These are phyloP conservation scores for Octopus sinensis DNA, from an alignment of 1,140 invertebrate species.

Conservation along the genomic window DNA sequence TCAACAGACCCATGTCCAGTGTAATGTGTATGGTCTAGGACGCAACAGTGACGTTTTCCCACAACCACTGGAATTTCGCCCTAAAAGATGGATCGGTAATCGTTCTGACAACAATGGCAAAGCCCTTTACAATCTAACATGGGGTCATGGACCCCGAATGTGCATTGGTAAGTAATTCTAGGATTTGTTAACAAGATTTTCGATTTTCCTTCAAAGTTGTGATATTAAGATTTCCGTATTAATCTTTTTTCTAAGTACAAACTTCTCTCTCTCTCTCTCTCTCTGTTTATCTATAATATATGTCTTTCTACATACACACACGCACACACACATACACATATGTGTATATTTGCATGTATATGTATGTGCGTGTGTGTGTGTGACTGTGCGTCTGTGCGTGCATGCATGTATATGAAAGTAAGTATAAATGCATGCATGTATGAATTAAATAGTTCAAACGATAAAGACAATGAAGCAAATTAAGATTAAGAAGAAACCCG, in stretches of 20 bases:
- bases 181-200: neutral
- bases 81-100: conserved; percentile 64
- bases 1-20: conserved; percentile 73
- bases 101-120: conserved; percentile 68
- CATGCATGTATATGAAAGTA: too few relatives aligned
- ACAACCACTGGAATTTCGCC: conserved; percentile 70
- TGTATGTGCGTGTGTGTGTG: too few relatives aligned
- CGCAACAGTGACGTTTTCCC: conserved; percentile 62
- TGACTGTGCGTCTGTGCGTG: too few relatives aligned
- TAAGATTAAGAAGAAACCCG: too few relatives aligned
- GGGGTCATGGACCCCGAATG: conserved; percentile 74
- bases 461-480: too few relatives aligned
- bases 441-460: too few relatives aligned
- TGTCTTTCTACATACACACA: too few relatives aligned
- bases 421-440: too few relatives aligned
- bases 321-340: too few relatives aligned
- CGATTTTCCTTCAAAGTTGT: neutral
- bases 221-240: neutral
- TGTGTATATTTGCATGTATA: too few relatives aligned
- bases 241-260: neutral
- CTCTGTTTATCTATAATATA: too few relatives aligned
- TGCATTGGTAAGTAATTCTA: conserved; percentile 57
- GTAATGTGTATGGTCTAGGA: conserved; percentile 56
- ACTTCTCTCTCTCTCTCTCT: neutral
- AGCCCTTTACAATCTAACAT: conserved; percentile 77